These are phyloP conservation scores for Poeciliopsis retropinna DNA, from an alignment of 2,113 vertebrate species.

Conservation along the genomic window DNA sequence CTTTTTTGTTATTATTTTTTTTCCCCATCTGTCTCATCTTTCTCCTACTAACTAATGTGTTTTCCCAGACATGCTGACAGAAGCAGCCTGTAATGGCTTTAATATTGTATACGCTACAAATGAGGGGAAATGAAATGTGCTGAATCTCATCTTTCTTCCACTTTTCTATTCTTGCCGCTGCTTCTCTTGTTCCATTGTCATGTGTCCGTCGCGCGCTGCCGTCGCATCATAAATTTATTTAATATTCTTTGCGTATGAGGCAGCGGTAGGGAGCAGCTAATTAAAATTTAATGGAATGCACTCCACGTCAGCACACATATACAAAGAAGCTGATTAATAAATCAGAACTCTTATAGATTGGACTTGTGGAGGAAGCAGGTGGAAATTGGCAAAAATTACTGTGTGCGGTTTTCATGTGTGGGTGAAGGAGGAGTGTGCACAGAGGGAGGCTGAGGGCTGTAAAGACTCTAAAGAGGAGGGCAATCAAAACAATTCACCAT, in stretches of 20 bases:
- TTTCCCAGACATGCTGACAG: conserved; percentile 81
- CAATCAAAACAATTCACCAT: conserved; percentile 47
- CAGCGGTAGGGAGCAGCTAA: conserved; percentile 55
- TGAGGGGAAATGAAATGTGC: conserved; percentile 80
- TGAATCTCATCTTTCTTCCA: conserved; percentile 76
- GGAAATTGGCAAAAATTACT: conserved; percentile 30
- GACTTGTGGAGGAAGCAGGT: conserved; percentile 38
- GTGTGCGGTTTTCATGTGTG: conserved; percentile 1
- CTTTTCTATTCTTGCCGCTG: background rate
- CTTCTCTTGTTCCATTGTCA: conserved; percentile 21
- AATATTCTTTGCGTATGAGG: conserved; percentile 65
- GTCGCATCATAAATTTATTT: conserved; percentile 71
- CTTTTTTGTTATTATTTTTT: background rate
- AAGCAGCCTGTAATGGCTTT: conserved; percentile 74
- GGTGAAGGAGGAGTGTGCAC: conserved; percentile 6
- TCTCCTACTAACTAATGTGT: conserved; percentile 72
- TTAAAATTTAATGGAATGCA: conserved; percentile 76
- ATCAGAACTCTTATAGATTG: conserved; percentile 40
- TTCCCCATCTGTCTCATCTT: conserved; percentile 33
- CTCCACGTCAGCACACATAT: conserved; percentile 22
- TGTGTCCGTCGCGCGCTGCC: conserved; percentile 53
- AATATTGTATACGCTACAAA: conserved; percentile 70
- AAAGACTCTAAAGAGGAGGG: conserved; percentile 18
- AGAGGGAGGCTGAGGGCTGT: background rate
- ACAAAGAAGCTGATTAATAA: conserved; percentile 54